A percentile compares a stretch with the other conserved stretches of the same genome.
These are phyloP conservation scores for Antidorcas marsupialis DNA, from an alignment of 2,113 vertebrate genomes.

Conservation along the genomic window DNA sequence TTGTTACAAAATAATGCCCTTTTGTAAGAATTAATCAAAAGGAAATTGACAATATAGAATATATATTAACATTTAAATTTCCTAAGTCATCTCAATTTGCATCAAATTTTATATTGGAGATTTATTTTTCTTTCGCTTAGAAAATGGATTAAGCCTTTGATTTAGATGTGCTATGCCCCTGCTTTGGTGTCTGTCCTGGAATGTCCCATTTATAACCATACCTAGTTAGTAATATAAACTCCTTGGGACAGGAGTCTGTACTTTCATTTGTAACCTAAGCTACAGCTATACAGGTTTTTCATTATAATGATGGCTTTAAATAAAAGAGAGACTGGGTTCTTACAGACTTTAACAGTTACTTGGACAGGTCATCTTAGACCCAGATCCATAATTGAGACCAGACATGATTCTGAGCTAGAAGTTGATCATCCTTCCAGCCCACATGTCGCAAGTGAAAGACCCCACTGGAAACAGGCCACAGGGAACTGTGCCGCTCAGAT, in stretches of 20 bases:
- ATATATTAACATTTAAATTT: background rate
- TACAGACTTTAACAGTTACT: background rate
- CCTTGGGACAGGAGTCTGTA: background rate
- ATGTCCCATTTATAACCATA: background rate
- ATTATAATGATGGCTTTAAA: conserved; percentile 14
- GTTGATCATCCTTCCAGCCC: background rate
- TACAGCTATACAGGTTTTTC: background rate
- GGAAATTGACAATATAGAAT: background rate
- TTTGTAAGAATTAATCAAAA: background rate
- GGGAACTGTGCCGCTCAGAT: background rate
- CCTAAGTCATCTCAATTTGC: background rate
- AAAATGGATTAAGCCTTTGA: background rate
- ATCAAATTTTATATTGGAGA: background rate
- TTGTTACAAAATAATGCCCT: background rate
- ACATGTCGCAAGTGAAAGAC: background rate
- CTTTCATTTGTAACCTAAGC: background rate
- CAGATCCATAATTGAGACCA: background rate
- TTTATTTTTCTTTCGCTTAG: background rate
- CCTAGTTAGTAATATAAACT: background rate
- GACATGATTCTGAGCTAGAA: background rate
- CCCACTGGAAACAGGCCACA: background rate
- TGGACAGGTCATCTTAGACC: background rate
- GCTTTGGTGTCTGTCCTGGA: background rate
- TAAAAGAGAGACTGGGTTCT: background rate
- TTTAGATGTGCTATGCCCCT: background rate